Evolutionary conservation across 1,140 invertebrate species (phyloP), one percentile per base, ranked within the genome.

Genomic region (Leptopilina clavipes): DNA sequence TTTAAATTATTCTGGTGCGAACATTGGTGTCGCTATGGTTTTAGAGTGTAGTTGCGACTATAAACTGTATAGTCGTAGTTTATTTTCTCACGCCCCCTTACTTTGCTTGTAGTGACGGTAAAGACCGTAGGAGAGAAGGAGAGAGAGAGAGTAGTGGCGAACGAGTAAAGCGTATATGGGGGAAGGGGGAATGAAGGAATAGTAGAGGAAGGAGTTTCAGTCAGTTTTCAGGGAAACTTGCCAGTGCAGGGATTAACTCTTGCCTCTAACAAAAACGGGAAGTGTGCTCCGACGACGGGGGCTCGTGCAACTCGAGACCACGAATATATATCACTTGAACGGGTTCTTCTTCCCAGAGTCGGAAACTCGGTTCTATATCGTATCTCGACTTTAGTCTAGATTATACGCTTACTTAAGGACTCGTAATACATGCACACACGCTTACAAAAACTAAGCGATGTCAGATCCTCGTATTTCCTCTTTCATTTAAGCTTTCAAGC

Each of bases 181-280:
- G 75, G 17, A 14, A 17, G n/a, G n/a, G 25, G 9, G 18, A 65
- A 7, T 18, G 40, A 14, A 14, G 37, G 17, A 22, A 44, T 9
- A 6, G 43, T 12, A 31, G 22, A 65, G 59, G 59, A 37, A 65
- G 70, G 70, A 83, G 79, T 85, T 83, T 74, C 43, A 54, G 76
- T 70, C 79, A 79, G 79, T 81, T 84, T 83, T 82, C 75, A 77
- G 79, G 77, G 72, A 82, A 86, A 82, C 81, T 85, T 81, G 76
- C 75, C 71, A 65, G 80, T 48, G 56, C 71, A 70, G 70, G 84
- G 84, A 86, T 86, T 84, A 86, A 86, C 84, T 86, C 81, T 78
- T 81, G 71, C 59, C 77, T 56, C 40, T 73, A 76, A 81, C 81
- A 81, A 83, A 86, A 86, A 86, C 82, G 76, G 72, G 71, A 76